Evolutionary conservation across 2,113 vertebrate species (phyloP).

Genomic region (Pongo abelii): DNA sequence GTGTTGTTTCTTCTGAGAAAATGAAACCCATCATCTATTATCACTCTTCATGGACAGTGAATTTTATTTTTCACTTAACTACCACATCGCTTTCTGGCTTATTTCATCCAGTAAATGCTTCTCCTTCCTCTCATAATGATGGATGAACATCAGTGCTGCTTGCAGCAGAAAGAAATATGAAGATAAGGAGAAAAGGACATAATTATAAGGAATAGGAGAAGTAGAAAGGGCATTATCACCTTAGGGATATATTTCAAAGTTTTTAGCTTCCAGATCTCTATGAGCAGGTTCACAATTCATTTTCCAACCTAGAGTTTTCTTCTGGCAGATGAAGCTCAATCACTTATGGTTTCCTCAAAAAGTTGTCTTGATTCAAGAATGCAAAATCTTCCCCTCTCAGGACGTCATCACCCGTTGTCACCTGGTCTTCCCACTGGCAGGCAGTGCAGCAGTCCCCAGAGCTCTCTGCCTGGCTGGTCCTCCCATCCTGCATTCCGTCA

Average conservation of each 20-base stretch:
- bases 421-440: background rate
- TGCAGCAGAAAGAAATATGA: slow-evolving; percentile 51
- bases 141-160: slow-evolving; percentile 37
- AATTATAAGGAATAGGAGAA: slow-evolving; percentile 49
- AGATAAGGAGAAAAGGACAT: slow-evolving; percentile 42
- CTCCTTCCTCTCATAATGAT: slow-evolving; percentile 54
- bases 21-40: background rate
- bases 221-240: slow-evolving; percentile 50
- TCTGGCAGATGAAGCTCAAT: slow-evolving; percentile 51
- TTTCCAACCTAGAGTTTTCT: slow-evolving; percentile 44
- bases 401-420: no score
- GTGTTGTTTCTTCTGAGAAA: background rate
- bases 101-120: slow-evolving; percentile 72
- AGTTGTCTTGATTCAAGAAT: background rate
- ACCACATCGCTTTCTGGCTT: slow-evolving; percentile 32
- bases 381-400: background rate
- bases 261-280: slow-evolving; percentile 58
- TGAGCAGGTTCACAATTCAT: slow-evolving; percentile 58
- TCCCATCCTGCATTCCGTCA: background rate
- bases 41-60: slow-evolving; percentile 49
- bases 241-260: slow-evolving; percentile 62
- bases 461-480: background rate
- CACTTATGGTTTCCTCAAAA: background rate
- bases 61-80: slow-evolving; percentile 68
- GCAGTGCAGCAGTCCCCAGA: background rate